A percentile compares a stretch with the other conserved stretches of the same genome.
Evolutionary conservation across 2,797 vertebrate species (phyloP).

Genomic region (Valencia hispanica): DNA sequence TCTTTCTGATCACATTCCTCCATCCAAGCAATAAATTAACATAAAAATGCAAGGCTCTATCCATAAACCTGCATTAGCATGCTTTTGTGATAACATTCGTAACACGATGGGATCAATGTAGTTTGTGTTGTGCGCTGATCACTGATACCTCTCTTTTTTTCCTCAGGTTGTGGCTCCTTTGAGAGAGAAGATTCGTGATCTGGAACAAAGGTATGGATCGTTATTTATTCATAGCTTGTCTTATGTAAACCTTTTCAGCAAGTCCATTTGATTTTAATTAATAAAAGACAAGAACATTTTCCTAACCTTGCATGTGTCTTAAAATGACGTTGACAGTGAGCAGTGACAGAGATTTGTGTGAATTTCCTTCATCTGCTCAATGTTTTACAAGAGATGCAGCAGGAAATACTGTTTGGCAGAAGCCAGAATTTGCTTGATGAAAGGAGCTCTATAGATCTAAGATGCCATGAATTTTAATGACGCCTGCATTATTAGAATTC

Average conservation of each 20-base stretch:
- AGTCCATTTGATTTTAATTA: not conserved
- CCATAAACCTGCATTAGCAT: not conserved
- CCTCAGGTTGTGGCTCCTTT: conserved; percentile 91
- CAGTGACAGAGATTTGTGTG: not conserved
- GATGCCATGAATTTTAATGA: conserved; percentile 21
- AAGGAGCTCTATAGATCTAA: not conserved
- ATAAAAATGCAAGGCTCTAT: not conserved
- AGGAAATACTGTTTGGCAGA: not conserved
- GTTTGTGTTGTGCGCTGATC: not conserved
- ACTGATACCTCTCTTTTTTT: conserved; percentile 8
- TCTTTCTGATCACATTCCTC: not conserved
- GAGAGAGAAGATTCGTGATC: conserved; percentile 94
- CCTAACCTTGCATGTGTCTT: not conserved
- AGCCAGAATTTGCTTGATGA: no score
- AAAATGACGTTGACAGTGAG: not conserved
- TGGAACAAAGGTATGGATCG: conserved; percentile 91
- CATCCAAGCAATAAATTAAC: not conserved
- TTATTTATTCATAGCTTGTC: not conserved
- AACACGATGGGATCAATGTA: no score
- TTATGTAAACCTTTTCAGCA: not conserved
- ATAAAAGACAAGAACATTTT: not conserved
- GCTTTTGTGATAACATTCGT: not conserved
- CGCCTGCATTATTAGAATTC: not conserved
- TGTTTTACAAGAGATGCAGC: no score
- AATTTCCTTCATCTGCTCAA: no score